Evolutionary conservation across 2,797 vertebrate genomes (phyloP), one percentile per base, ranked within the genome.

Genomic region (Arctocebus calabarensis): DNA sequence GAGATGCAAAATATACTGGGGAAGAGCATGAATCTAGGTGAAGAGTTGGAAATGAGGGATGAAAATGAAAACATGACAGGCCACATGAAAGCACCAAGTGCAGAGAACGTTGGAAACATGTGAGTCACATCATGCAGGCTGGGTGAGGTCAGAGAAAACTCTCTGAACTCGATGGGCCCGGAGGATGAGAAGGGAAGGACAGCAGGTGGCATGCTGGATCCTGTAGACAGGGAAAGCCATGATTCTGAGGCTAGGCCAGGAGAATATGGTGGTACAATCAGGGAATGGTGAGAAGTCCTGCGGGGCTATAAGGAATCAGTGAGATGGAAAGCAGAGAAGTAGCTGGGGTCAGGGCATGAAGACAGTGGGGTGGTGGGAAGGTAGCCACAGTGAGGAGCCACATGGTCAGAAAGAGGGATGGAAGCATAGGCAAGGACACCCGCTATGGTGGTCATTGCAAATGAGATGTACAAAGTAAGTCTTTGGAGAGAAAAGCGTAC

Each of bases 281-380:
- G 40, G 37, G 3, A 12, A 16, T 19, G 32, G 2, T 22, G 37
- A 52, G 61, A 57, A 34, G 25, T 62, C 64, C 74, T 61, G 25
- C 25, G 19, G 1, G 12, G 3, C 6, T 43, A 13, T 8, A 84
- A 32, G 2, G 17, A 25, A 91, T 19, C 11, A 62, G 23, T 79
- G 74, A 91, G 23, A 9, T 48, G 52, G 68, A n/a, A 73, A n/a
- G 22, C 22, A 66, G 14, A 32, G 27, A 45, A 16, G 1, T 40
- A 5, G 1, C 29, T 2, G 0, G 3, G 2, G 13, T 48, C 3
- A 10, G 23, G 25, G 19, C 12, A 17, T 45, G n/a, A 55, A 62
- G 20, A 22, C 2, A 19, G 79, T 37, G 45, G 11, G 19, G 19
- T 16, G 5, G 34, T 16, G 62, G 34, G 14, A 81, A 22, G 19